Base-by-base conservation (phyloP, 2,113 vertebrate species). In the Syrrhaptes paradoxus region DNA sequence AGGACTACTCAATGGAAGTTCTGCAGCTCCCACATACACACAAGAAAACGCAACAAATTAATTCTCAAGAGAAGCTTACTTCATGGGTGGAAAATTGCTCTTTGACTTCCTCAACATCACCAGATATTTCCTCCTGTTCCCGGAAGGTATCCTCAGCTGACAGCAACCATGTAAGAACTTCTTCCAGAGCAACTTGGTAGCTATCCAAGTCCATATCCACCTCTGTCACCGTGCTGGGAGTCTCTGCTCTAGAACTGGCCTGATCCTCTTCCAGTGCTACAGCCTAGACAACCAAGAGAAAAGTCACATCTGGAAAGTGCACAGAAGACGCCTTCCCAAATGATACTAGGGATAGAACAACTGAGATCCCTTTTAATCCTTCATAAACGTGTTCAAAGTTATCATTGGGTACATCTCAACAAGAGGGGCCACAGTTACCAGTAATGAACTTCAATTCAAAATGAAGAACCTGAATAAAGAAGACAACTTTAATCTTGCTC, bases 51-150 rank as follows among this genome's bases (percentile, higher is more conserved):
- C 12, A 66, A 32, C 11, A 25, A 13, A 43, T 19, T 3, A 58
- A 13, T 68, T 90, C 31, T 55, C 46, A 84, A 79, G 5, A 78
- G 17, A 66, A 54, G 80, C 93, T 94, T 97, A 99, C 99, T 97
- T 99, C 99, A 32, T 99, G 99, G 17, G 98, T 99, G 77, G 99
- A 98, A 98, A 99, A 99, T 95, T 99, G 99, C 17, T 99, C 98
- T 97, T 99, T 99, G 80, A 99, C 99, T 92, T 99, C 99, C 74
- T 99, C 99, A 75, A 99, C 99, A 54, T 99, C 98, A 3, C 98
- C 97, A 10, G 99, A 99, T 95, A 99, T 98, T 49, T 99, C 99
- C 6, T 99, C 99, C 95, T 99, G 99, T 85, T 98, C 98, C 19
- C 98, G 98, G 87, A 99, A 98, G 2, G 98, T 86, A 88, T 99